These are phyloP conservation scores for Palloptera scutellata DNA, from an alignment of 2,888 invertebrate species.

Conservation along the genomic window DNA sequence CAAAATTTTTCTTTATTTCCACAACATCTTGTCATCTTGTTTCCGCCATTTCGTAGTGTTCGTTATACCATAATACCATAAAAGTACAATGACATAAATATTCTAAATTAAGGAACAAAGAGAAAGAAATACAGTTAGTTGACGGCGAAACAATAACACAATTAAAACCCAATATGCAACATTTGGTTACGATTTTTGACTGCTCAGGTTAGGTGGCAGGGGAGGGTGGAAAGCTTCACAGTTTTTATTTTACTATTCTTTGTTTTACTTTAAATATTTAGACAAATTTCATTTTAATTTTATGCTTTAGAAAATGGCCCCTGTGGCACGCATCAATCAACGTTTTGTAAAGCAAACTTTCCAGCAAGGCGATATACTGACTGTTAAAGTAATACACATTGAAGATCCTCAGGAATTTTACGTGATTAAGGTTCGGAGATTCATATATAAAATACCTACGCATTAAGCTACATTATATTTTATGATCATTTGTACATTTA, in stretches of 20 bases:
- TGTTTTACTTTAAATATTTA: neutral
- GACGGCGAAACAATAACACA: too few species aligned
- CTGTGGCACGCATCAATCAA: conserved; percentile 41
- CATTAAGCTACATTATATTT: too few species aligned
- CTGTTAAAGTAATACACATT: conserved; percentile 69
- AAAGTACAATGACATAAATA: too few species aligned
- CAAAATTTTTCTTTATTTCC: too few species aligned
- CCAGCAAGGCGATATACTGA: conserved; percentile 46
- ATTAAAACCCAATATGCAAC: neutral
- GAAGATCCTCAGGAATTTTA: conserved; percentile 74
- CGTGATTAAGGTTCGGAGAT: conserved; percentile 69
- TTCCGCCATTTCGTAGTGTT: too few species aligned
- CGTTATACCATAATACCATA: too few species aligned
- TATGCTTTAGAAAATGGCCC: conserved; percentile 37
- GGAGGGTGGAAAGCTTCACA: too few species aligned
- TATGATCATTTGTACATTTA: conserved; percentile 30
- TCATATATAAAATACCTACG: neutral
- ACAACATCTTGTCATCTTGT: too few species aligned
- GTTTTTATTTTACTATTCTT: neutral
- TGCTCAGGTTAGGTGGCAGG: too few species aligned
- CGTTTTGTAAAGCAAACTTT: conserved; percentile 43
- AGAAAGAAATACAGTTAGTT: too few species aligned
- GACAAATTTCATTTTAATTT: neutral
- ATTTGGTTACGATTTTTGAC: neutral
- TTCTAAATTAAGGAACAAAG: too few species aligned